Base-by-base conservation (phyloP, 2,797 vertebrate genomes). In the Chaunax sp. region DNA sequence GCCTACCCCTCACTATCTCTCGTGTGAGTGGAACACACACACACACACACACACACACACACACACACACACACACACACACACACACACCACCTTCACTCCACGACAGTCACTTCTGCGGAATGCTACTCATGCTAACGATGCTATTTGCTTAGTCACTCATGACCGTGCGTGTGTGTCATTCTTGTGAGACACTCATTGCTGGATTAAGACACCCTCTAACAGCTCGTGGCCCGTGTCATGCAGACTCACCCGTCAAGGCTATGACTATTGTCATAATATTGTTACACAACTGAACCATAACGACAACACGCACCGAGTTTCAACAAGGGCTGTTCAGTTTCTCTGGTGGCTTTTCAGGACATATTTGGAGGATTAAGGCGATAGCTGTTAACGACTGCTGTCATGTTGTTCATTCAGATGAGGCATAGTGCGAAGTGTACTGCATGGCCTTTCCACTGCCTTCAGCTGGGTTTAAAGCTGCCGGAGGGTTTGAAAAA, bases 1-100 rank as follows among this genome's bases (percentile, higher is more conserved):
- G 96, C 87, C 93, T 97, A 93, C 97, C 97, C 64, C 94, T 99
- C 82, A 98, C 97, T 45, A 96, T 99, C 91, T 99, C 97, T 77
- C 94, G 94, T 91, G 97, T 99, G 90, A 97, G 96, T 89, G 54
- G 77, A 80, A 15, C 76, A 47, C 49, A 66, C 60, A 57, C 37
- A 55, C 64, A 71, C 20, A 18, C 19, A 52, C 26, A 52, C 26
- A 52, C 50, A 30, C 51, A 53, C 51, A 53, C 30, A 19, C 51
- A 52, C 49, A 66, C 64, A 56, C 35, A 55, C 63, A 75, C 20
- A 16, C 26, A 52, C 50, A 30, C 51, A 53, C 51, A 53, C 30
- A 19, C 51, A 52, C 49, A 66, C 64, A 56, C 35, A 55, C 63
- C 20, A 16, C 65, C 70, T 84, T 79, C 67, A 54, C 79, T 79